Base-by-base conservation (phyloP, 1,140 invertebrate species). In the Stenopsyche tienmushanensis region DNA sequence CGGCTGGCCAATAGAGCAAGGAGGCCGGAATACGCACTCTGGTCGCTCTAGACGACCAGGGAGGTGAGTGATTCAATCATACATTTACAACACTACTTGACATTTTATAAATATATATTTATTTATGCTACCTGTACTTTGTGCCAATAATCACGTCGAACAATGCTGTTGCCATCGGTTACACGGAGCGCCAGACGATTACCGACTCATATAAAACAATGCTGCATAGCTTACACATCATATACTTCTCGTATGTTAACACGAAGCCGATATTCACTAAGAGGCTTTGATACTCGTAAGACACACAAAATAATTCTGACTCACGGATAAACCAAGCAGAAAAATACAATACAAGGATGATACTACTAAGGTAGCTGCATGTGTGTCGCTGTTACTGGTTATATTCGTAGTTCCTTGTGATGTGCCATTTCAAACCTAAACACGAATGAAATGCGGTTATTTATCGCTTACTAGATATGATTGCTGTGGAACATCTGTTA, bases 41-140 rank as follows among this genome's bases (percentile, higher is more conserved):
- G 88, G 94, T 97, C 83, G 95, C 95, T 85, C 89, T 98, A 84
- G 96, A 98, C 85, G 94, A 97, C 88, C 96, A 98, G 90, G 95
- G 94, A 93, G 95, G 95, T 97, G 90, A 94, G 90, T 93, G 82
- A 80, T 82, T 80, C 77, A 72, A 64, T 54, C 60, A 23, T 64
- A 73, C 64, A 65, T 65, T 66, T 62, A 62, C 64, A 79, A 78
- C 78, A 80, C 77, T 79, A 78, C 77, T 76, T 78, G 77, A 78
- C 59, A 50, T 2, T 26, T 21, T 60, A 47, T 60, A 42, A 18
- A 60, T 60, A 59, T 59, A 59, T 59, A 59, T 59, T 17, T 59
- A 60, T 60, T 60, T 45, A 60, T 60, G 21, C 54, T 57, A 34
- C 15, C 42, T 60, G 57, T 60, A 60, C 24, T 26, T 60, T 60